Conservation (phyloP, 35 echinoderm and acorn worm genomes). For the Ophiothrix spiculata region DNA sequence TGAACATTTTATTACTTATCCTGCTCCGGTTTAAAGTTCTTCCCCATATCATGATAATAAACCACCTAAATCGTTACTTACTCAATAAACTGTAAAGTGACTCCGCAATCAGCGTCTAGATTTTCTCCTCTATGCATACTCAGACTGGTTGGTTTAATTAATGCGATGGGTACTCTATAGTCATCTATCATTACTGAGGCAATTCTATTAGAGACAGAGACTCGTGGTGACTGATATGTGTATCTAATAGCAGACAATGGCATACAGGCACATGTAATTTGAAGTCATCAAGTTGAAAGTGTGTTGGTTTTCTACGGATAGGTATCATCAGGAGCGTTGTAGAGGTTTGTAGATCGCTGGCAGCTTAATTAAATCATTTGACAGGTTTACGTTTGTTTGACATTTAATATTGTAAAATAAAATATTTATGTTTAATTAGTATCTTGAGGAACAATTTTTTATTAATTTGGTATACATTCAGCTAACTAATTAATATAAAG, state of each 20-base stretch:
- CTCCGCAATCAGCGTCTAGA: not conserved
- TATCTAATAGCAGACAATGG: not conserved
- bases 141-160: not conserved
- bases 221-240: not conserved
- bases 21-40: too few species aligned
- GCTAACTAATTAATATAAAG: too few species aligned
- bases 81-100: not conserved
- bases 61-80: slow-evolving; percentile 1
- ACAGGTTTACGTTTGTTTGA: not conserved
- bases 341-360: not conserved
- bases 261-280: not conserved
- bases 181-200: slow-evolving; percentile 8
- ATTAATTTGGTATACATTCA: too few species aligned
- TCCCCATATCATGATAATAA: too few species aligned
- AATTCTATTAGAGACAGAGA: not conserved
- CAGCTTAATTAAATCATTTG: not conserved
- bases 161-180: not conserved
- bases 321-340: not conserved
- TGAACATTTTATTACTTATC: too few species aligned
- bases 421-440: too few species aligned
- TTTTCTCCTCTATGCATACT: too few species aligned
- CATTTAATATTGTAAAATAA: too few species aligned
- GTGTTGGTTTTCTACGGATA: not conserved
- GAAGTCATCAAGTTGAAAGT: not conserved
- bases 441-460: too few species aligned